Base-by-base conservation (phyloP, 2,113 vertebrate species). In the Hyperopisus bebe region DNA sequence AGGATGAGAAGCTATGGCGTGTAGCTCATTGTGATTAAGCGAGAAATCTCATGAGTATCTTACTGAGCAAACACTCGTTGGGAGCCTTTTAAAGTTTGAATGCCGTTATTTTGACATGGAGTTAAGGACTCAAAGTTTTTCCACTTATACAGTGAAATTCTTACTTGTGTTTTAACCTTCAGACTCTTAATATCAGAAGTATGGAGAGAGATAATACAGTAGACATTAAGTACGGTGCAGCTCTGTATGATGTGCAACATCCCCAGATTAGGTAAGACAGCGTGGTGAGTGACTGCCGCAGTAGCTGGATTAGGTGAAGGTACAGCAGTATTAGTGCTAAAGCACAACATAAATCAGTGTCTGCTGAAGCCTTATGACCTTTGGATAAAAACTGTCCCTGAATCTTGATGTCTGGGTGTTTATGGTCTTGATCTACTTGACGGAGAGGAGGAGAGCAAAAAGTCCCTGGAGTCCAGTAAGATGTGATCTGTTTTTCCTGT, bases 321-420 rank as follows among this genome's bases (percentile, higher is more conserved):
- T 42, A 31, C 10, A 31, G 62, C 62, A 5, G 27, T 31, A 70
- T 70, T 66, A 27, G 10, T 8, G 27, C 74, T 42, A 42, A 35
- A 17, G 31, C 11, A 0, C 19, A 80, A 42, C 6, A 42, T 80
- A 80, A 80, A 80, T 80, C 74, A 80, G 74, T 42, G 35, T 42
- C 17, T 80, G 35, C 17, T 80, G 35, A 80, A 39, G 35, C 6
- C 74, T 42, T 42, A 80, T 77, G 70, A 77, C 70, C 11, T 80
- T 80, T 42, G 74, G 74, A 80, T 80, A 42, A 80, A 80, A 80
- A 80, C 74, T 42, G 74, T 80, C 74, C 74, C 74, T 39, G 74
- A 80, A 80, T 80, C 74, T 80, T 80, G 74, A 80, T 42, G 74
- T 80, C 35, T 19, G 74, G 15, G 5, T 80, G 35, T 80, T 80